Evolutionary conservation across 2,797 vertebrate genomes (phyloP), one percentile per base, ranked within the genome.

Genomic region (Acanthopagrus latus): DNA sequence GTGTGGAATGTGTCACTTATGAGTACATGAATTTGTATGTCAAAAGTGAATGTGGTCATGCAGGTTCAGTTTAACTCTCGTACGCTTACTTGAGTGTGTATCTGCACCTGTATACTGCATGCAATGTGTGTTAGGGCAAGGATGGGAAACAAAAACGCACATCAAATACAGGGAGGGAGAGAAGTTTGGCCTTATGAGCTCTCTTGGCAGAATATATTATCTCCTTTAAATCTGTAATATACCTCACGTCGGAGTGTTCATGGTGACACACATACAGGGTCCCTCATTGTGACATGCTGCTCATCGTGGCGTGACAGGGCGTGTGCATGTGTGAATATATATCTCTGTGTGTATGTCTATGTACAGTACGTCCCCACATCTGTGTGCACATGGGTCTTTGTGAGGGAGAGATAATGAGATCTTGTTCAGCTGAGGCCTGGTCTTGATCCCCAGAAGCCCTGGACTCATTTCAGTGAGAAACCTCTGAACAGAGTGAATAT

Each of bases 381-480:
- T 64, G 82, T 76, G 84, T 77, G 77, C 13, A 44, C 60, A 59
- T 63, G 83, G 77, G 80, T 83, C 88, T 79, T 55, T 84, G 86
- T 59, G 86, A 89, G 81, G 78, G 74, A 90, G 88, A 93, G 91
- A 92, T 91, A 91, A 91, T 93, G 92, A 93, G 93, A 92, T 93
- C 89, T 90, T 86, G 91, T 78, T 93, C 89, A 91, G 91, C 76
- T 85, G 91, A 94, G 93, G 87, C 89, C 91, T 86, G 88, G 85
- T 91, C 90, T 87, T 92, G 90, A 91, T 93, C 92, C 93, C 93
- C 93, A 92, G 89, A 94, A 94, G 93, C 92, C 94, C 92, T 93
- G 91, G 89, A 93, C 94, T 95, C 91, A 94, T 95, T 95, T 94
- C 84, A 88, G 83, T 71, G 88, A 89, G 78, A 90, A 91, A 91